Base-by-base conservation (phyloP, 2,113 vertebrate species). In the Cariama cristata region DNA sequence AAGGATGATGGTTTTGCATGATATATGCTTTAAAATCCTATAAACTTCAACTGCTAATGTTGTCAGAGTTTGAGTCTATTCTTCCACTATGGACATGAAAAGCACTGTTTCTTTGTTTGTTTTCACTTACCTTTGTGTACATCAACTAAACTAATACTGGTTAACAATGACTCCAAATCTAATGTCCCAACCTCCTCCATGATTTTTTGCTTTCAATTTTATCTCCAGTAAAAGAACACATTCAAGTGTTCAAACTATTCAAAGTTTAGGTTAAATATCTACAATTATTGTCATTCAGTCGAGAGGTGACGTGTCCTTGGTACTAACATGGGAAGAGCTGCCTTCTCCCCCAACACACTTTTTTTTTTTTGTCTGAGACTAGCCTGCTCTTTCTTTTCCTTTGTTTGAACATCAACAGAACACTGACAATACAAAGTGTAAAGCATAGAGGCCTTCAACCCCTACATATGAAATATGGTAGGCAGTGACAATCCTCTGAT, bases 391-490 rank as follows among this genome's bases (percentile, higher is more conserved):
- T 67, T 50, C 17, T 47, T 69, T 49, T 33, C 4, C 8, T 56
- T 55, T 60, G 66, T 71, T 59, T 26, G 1, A 81, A 28, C 12
- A 20, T 45, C 8, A 80, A 30, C 12, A 73, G 14, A 59, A 64
- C 52, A 82, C 6, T 50, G 38, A 9, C 21, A 81, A 35, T 16
- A 59, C 19, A 24, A 32, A 82, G 9, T 4, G 4, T 8, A 64
- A 74, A 68, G 32, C 16, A 59, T 28, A 63, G 58, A 82, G 12
- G 17, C 16, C 27, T 88, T 71, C 32, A 73, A 16, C 12, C 40
- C 40, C 66, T 28, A 12, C 16, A 33, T 1, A 62, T 7, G 33
- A 83, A 73, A 86, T 5, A 67, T 0, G 4, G 33, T 2, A 60
- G 24, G 24, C 14, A 45, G 63, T 18, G 42, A 53, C 19, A 90